These are phyloP conservation scores for Ridgeia piscesae DNA, from an alignment of 1,140 invertebrate species.

Conservation along the genomic window DNA sequence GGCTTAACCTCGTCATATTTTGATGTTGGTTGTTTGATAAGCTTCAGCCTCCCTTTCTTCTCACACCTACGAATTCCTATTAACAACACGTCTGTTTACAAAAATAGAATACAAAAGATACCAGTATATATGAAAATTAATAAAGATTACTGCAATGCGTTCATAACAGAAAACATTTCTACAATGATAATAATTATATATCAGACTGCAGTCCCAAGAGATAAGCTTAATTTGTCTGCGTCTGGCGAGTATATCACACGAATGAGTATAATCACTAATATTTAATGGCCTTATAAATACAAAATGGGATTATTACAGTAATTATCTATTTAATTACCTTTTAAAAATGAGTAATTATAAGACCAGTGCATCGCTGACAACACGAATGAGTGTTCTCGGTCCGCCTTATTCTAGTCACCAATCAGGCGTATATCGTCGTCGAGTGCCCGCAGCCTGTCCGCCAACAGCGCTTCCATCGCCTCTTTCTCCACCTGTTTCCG, in stretches of 20 bases:
- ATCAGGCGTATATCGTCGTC: background rate
- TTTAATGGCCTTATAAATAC: too few relatives aligned
- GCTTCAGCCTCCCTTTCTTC: too few relatives aligned
- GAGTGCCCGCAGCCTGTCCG: background rate
- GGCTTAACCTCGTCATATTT: too few relatives aligned
- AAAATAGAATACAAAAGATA: background rate
- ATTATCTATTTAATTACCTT: background rate
- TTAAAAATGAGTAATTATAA: background rate
- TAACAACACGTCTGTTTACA: background rate
- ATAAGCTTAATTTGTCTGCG: background rate
- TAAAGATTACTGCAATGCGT: background rate
- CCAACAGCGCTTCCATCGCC: background rate
- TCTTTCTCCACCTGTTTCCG: background rate
- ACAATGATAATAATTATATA: background rate
- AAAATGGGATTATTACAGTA: too few relatives aligned
- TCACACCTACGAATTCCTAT: background rate
- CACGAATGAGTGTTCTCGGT: background rate
- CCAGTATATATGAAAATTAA: background rate
- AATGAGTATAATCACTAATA: background rate
- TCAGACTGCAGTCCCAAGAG: background rate
- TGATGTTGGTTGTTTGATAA: too few relatives aligned
- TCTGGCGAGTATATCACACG: background rate
- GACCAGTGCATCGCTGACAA: background rate
- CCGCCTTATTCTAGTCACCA: background rate
- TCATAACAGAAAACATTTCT: background rate